Evolutionary conservation across 2,888 invertebrate species (phyloP).

Genomic region (Drosophila paranaensis): DNA sequence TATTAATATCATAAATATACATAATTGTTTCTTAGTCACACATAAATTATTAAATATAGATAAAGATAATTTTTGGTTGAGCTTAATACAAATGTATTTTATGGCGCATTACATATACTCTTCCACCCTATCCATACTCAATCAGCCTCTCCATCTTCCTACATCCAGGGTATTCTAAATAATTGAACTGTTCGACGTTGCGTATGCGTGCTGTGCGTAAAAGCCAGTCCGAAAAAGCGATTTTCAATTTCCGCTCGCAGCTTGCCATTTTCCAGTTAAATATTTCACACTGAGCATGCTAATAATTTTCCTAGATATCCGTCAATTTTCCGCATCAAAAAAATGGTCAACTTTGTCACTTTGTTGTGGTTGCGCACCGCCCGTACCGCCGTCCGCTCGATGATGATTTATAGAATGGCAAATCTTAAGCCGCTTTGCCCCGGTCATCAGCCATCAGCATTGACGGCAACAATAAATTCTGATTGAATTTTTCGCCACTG

Average conservation of each 20-base stretch:
- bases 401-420: slow-evolving; percentile 46
- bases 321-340: slow-evolving; percentile 52
- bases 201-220: slow-evolving; percentile 39
- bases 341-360: slow-evolving; percentile 18
- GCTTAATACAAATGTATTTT: too few relatives aligned
- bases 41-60: too few relatives aligned
- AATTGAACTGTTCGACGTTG: slow-evolving; percentile 31
- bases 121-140: too few relatives aligned
- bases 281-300: slow-evolving; percentile 42
- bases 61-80: too few relatives aligned
- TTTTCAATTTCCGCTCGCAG: slow-evolving; percentile 69
- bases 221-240: slow-evolving; percentile 20
- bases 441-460: slow-evolving; percentile 35
- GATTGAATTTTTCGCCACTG: slow-evolving; percentile 68
- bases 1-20: too few relatives aligned
- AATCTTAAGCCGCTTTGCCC: slow-evolving; percentile 68
- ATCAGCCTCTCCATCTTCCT: too few relatives aligned
- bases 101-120: too few relatives aligned
- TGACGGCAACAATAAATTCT: slow-evolving; percentile 58
- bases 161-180: slow-evolving; percentile 4
- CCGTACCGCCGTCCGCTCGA: not conserved
- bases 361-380: slow-evolving; percentile 12
- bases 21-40: too few relatives aligned
- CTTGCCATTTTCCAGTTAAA: slow-evolving; percentile 45
- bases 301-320: slow-evolving; percentile 40